Conservation (phyloP, 2,797 vertebrate species). For the Sebastes taczanowskii region DNA sequence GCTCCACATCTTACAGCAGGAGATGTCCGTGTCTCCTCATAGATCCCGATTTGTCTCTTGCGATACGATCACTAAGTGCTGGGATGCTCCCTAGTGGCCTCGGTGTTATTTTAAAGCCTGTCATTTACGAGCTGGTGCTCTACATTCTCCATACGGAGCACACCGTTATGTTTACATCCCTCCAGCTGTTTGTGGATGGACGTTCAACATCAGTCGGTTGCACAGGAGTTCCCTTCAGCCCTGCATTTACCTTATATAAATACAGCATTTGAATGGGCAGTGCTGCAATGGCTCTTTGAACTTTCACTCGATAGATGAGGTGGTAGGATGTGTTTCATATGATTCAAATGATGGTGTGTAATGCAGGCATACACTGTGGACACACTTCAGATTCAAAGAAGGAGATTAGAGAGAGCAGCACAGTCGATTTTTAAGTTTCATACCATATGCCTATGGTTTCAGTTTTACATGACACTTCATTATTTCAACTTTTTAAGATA, state of each 20-base stretch:
- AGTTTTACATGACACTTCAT: not conserved
- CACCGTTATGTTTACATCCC: constrained; percentile 30
- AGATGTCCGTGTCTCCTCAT: constrained; percentile 1
- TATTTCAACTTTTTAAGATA: not conserved
- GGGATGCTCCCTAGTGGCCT: not conserved
- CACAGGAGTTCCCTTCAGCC: constrained; percentile 26
- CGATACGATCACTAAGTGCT: not conserved
- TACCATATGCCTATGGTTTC: not conserved
- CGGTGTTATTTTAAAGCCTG: constrained; percentile 49
- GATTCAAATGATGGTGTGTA: not conserved
- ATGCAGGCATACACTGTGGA: not conserved
- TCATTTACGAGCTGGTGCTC: constrained; percentile 51
- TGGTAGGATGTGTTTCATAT: constrained; percentile 7
- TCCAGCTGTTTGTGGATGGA: constrained; percentile 44
- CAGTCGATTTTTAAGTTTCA: not conserved
- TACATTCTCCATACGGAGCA: constrained; percentile 37
- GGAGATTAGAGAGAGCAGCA: not conserved
- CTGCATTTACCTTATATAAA: constrained; percentile 12
- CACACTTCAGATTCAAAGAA: not conserved
- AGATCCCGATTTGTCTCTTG: not conserved
- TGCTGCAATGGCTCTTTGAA: constrained; percentile 7
- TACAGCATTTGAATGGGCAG: not conserved
- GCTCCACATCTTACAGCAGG: not conserved
- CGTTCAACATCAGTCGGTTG: constrained; percentile 10
- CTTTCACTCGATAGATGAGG: constrained; percentile 14